phyloP scores from a whole-genome alignment of 2,888 invertebrate species.

The Malthinus flaveolus region DNA sequence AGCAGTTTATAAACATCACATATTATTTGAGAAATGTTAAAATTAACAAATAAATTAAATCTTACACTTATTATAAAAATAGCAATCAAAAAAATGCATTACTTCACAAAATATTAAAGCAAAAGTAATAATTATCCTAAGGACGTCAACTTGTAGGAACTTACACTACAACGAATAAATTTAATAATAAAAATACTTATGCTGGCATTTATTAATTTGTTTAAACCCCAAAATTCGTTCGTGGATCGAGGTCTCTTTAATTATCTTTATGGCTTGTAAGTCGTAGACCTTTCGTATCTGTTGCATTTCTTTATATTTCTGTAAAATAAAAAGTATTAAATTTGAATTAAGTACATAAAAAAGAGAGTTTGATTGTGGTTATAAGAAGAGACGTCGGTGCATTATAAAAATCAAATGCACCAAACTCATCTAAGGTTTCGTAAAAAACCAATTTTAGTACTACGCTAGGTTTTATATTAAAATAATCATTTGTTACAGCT shows the following conservation, averaged over 20 bases:
- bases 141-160: constrained; percentile 16
- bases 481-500: constrained; percentile 5
- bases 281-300: constrained; percentile 38
- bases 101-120: constrained; percentile 7
- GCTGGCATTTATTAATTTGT: too few relatives aligned
- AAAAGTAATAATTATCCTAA: not conserved
- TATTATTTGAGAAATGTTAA: constrained; percentile 45
- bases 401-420: constrained; percentile 27
- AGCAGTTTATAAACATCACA: constrained; percentile 51
- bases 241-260: not conserved
- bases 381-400: constrained; percentile 20
- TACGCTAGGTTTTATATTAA: constrained; percentile 35
- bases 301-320: constrained; percentile 49
- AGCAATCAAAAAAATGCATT: constrained; percentile 2
- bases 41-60: constrained; percentile 46
- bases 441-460: constrained; percentile 30
- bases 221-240: not conserved
- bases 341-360: too few relatives aligned
- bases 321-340: constrained; percentile 31
- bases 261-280: not conserved
- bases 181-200: not conserved
- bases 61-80: constrained; percentile 1
- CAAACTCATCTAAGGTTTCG: not conserved
- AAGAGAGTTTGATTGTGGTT: too few relatives aligned
- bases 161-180: constrained; percentile 14